Evolutionary conservation across 1,140 invertebrate genomes (phyloP).

Genomic region (Atta cephalotes): DNA sequence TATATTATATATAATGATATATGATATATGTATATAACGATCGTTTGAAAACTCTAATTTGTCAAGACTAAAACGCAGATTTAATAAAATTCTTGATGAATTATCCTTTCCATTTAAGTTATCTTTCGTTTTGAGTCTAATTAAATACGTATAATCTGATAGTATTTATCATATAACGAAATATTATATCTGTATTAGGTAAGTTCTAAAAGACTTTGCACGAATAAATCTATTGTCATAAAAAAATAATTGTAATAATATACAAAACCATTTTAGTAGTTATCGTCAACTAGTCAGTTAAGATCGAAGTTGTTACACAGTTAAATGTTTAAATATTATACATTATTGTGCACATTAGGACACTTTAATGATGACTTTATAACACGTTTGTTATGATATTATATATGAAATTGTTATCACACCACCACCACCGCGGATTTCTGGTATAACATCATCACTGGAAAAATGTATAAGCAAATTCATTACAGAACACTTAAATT

Average conservation of each 20-base stretch:
- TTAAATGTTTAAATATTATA: background rate
- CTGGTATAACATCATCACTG: background rate
- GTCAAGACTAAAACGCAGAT: background rate
- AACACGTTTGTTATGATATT: slow-evolving; percentile 1
- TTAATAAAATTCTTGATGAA: slow-evolving; percentile 10
- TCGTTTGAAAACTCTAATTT: slow-evolving; percentile 11
- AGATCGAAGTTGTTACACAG: slow-evolving; percentile 1
- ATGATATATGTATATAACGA: background rate
- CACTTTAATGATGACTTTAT: background rate
- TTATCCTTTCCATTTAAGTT: background rate
- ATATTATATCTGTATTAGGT: background rate
- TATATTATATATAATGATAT: no score
- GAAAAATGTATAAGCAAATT: background rate
- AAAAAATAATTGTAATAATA: slow-evolving; percentile 16
- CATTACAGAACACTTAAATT: background rate
- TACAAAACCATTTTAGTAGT: background rate
- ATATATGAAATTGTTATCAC: background rate
- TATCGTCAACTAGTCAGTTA: background rate
- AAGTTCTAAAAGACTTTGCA: background rate
- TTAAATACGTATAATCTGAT: background rate
- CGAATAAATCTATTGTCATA: background rate
- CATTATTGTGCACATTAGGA: background rate
- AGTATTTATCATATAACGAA: background rate
- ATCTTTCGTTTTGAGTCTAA: background rate
- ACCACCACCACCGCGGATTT: background rate